These are phyloP conservation scores for Genyomyrus donnyi DNA, from an alignment of 2,113 vertebrate genomes.

Conservation along the genomic window DNA sequence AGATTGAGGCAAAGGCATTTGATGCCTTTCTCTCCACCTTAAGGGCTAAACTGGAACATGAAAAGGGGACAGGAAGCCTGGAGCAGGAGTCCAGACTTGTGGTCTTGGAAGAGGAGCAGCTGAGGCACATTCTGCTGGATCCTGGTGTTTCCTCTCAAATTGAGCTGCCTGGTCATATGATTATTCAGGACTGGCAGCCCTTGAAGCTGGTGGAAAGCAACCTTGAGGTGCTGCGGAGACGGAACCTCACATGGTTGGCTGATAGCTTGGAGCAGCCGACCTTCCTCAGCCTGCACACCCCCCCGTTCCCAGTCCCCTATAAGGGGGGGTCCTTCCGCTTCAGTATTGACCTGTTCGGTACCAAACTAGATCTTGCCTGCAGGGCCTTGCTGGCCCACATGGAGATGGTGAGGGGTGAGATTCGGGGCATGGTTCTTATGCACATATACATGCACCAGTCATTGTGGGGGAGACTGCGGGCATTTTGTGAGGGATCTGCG, in stretches of 20 bases:
- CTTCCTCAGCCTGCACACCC: not conserved
- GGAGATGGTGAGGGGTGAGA: conserved; percentile 19
- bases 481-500: conserved; percentile 27
- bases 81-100: not conserved
- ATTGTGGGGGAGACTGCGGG: conserved; percentile 23
- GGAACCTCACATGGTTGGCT: conserved; percentile 35
- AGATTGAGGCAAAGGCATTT: not conserved
- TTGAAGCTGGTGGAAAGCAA: conserved; percentile 36
- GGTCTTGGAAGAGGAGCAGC: conserved; percentile 19
- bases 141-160: conserved; percentile 26
- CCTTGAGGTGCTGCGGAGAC: conserved; percentile 31
- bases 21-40: not conserved
- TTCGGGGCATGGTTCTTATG: conserved; percentile 17
- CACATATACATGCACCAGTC: conserved; percentile 27
- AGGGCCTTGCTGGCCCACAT: conserved; percentile 29
- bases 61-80: not conserved
- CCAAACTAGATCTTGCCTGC: conserved; percentile 18
- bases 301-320: too few species aligned
- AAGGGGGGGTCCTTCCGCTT: too few species aligned
- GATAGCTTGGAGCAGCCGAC: conserved; percentile 22
- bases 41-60: conserved; percentile 27
- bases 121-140: conserved; percentile 33
- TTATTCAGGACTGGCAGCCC: conserved; percentile 42
- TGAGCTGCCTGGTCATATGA: conserved; percentile 32
- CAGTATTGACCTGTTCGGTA: conserved; percentile 30